These are phyloP conservation scores for Ramphastos sulfuratus DNA, from an alignment of 2,113 vertebrate genomes.

Conservation along the genomic window DNA sequence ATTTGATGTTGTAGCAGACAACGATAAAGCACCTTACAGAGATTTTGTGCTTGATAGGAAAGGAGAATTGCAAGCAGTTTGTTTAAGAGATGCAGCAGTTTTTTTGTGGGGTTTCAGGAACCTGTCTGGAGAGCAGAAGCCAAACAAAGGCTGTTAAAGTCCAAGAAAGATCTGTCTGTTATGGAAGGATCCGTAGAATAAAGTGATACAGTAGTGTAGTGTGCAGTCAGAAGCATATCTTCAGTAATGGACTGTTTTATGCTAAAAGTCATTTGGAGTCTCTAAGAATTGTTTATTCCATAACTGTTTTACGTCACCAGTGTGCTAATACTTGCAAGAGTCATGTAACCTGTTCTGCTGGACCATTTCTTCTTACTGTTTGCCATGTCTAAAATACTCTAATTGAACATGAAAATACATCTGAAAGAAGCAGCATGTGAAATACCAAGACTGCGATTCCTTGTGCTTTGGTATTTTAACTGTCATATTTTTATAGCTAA, in stretches of 20 bases:
- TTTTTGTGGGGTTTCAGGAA: background rate
- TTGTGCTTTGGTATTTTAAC: background rate
- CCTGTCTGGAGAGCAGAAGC: background rate
- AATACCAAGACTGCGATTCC: background rate
- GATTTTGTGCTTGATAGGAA: background rate
- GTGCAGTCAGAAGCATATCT: background rate
- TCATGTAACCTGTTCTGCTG: background rate
- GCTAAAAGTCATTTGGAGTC: background rate
- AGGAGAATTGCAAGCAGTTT: background rate
- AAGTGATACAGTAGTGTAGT: background rate
- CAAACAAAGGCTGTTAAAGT: background rate
- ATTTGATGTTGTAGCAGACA: background rate
- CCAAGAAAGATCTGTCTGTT: background rate
- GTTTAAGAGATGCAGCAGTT: background rate
- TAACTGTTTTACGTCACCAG: background rate
- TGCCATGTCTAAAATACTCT: background rate
- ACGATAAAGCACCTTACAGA: background rate
- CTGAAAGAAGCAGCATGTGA: background rate
- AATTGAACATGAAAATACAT: background rate
- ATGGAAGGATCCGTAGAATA: background rate
- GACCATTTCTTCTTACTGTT: background rate
- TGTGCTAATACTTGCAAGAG: background rate
- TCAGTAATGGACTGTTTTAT: background rate
- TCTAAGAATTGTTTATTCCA: background rate
- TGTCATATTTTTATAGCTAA: constrained; percentile 28